phyloP scores from a whole-genome alignment of 2,113 vertebrate genomes.

The Psilopsiagon aymara region DNA sequence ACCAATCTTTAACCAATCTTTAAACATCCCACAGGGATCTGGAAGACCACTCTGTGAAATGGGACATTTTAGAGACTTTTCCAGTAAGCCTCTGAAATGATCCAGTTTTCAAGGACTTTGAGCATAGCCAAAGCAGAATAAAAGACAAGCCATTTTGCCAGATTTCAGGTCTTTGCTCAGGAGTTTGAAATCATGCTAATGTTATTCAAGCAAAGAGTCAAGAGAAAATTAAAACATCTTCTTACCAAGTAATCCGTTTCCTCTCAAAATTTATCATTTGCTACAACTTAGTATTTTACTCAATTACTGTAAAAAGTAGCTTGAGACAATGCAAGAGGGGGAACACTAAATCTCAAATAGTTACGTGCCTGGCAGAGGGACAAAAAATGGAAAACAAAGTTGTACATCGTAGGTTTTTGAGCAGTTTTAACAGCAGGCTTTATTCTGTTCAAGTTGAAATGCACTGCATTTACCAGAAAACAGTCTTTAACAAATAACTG shows the following conservation, averaged over 20 bases:
- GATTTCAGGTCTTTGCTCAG: not conserved
- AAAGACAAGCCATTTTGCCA: not conserved
- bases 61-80: not conserved
- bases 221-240: not conserved
- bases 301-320: not conserved
- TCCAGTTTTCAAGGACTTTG: not conserved
- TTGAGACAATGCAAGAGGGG: not conserved
- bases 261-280: not conserved
- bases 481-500: not conserved
- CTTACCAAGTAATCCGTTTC: not conserved
- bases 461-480: not conserved
- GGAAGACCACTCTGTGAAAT: not conserved
- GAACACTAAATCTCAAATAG: not conserved
- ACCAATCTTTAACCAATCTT: no score
- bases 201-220: not conserved
- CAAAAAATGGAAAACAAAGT: not conserved
- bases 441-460: not conserved
- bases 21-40: not conserved
- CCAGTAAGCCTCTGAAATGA: conserved; percentile 14
- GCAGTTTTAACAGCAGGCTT: not conserved
- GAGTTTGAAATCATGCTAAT: not conserved
- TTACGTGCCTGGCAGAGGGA: not conserved
- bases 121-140: not conserved
- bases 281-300: not conserved
- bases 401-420: not conserved